Conservation (phyloP, 2,797 vertebrate genomes). For the Hydrocynus forskahlii region DNA sequence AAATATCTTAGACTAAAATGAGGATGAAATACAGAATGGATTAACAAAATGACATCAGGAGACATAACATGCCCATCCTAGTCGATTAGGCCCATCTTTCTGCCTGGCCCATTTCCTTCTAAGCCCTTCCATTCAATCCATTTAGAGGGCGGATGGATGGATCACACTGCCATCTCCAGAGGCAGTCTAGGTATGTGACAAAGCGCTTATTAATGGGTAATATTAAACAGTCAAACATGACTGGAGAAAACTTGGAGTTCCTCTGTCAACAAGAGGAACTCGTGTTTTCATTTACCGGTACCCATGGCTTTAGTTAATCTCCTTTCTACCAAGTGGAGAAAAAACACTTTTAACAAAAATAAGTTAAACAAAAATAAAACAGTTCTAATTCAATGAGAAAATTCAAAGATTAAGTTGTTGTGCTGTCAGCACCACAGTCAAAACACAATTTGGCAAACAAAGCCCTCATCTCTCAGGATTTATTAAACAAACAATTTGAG, state of each 20-base stretch:
- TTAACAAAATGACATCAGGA: constrained; percentile 28
- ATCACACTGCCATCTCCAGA: constrained; percentile 3
- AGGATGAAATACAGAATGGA: neutral
- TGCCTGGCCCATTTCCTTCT: constrained; percentile 5
- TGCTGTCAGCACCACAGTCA: constrained; percentile 27
- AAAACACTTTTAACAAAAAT: neutral
- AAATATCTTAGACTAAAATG: constrained; percentile 4
- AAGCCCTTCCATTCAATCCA: constrained; percentile 10
- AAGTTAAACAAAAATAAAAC: neutral
- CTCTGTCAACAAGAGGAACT: neutral
- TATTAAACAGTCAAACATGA: neutral
- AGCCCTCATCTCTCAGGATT: constrained; percentile 16
- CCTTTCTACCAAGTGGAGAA: neutral
- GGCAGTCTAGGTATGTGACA: constrained; percentile 16
- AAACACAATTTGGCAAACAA: constrained; percentile 20
- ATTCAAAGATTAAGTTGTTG: constrained; percentile 22
- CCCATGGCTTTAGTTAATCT: no score
- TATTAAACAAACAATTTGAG: neutral
- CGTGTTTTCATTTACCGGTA: no score
- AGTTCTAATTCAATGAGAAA: neutral
- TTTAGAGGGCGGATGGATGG: constrained; percentile 20
- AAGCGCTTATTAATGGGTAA: neutral
- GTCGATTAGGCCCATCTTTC: constrained; percentile 9
- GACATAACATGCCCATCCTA: constrained; percentile 5
- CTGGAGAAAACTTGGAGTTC: neutral